Conservation (phyloP, 2,888 invertebrate genomes). For the Rhyacophila evoluta region DNA sequence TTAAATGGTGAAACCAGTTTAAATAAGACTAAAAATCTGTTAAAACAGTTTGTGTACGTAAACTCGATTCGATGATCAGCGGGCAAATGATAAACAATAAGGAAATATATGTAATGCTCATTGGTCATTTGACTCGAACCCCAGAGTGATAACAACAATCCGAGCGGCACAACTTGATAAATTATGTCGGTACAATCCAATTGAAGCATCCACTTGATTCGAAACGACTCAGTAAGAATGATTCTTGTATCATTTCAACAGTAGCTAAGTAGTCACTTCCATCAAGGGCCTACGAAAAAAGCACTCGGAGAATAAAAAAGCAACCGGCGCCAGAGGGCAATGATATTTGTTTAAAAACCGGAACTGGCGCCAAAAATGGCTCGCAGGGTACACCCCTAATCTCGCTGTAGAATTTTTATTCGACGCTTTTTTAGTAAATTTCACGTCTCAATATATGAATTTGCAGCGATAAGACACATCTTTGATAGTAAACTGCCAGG, state of each 20-base stretch:
- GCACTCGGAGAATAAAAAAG: conserved; percentile 2
- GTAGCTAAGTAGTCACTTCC: neutral
- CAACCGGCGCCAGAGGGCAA: neutral
- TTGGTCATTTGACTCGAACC: neutral
- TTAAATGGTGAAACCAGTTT: no score
- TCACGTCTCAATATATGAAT: neutral
- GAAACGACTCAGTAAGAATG: neutral
- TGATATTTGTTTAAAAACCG: neutral
- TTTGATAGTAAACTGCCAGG: neutral
- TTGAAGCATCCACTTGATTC: neutral
- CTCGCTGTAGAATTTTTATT: no score
- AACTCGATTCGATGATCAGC: neutral
- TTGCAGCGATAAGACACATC: neutral
- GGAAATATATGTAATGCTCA: no score
- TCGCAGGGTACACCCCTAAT: conserved; percentile 4
- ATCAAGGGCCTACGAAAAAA: neutral
- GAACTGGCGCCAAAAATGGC: conserved; percentile 24
- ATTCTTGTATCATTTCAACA: neutral
- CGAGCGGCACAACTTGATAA: neutral
- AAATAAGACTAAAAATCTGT: neutral
- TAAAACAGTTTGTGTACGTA: neutral
- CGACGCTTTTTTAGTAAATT: no score
- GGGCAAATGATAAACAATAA: no score
- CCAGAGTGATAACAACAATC: neutral
- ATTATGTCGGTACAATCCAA: neutral